These are phyloP conservation scores for Molossus molossus DNA, from an alignment of 2,797 vertebrate species.

Conservation along the genomic window DNA sequence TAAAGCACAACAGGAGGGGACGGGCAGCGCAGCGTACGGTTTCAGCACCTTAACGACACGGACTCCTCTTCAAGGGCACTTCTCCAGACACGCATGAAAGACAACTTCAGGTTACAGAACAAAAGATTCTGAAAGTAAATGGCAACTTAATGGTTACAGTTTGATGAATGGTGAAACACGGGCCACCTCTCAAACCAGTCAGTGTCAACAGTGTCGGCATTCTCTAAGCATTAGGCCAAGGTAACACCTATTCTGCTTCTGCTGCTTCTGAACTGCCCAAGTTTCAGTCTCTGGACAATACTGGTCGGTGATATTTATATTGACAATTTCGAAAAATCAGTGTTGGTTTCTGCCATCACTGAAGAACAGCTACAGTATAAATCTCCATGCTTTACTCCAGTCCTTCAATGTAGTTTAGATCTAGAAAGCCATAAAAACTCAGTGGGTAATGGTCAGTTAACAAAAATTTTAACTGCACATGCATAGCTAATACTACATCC, in stretches of 20 bases:
- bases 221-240: constrained; percentile 24
- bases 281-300: constrained; percentile 77
- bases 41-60: constrained; percentile 71
- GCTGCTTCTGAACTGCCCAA: constrained; percentile 14
- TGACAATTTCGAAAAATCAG: constrained; percentile 65
- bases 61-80: constrained; percentile 49
- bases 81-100: background rate
- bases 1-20: background rate
- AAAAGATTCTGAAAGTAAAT: background rate
- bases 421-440: constrained; percentile 77
- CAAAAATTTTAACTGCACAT: constrained; percentile 85
- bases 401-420: constrained; percentile 82
- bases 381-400: constrained; percentile 46
- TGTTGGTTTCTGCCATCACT: constrained; percentile 47
- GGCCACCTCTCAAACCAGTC: background rate
- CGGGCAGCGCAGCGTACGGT: background rate
- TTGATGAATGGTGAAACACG: background rate
- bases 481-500: constrained; percentile 79
- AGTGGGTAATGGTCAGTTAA: constrained; percentile 63
- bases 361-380: constrained; percentile 65
- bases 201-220: background rate
- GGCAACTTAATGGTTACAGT: background rate
- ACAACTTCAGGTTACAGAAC: background rate
- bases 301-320: constrained; percentile 68
- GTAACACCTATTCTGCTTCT: background rate